These are phyloP conservation scores for Agrotis exclamationis DNA, from an alignment of 2,888 invertebrate species.

Conservation along the genomic window DNA sequence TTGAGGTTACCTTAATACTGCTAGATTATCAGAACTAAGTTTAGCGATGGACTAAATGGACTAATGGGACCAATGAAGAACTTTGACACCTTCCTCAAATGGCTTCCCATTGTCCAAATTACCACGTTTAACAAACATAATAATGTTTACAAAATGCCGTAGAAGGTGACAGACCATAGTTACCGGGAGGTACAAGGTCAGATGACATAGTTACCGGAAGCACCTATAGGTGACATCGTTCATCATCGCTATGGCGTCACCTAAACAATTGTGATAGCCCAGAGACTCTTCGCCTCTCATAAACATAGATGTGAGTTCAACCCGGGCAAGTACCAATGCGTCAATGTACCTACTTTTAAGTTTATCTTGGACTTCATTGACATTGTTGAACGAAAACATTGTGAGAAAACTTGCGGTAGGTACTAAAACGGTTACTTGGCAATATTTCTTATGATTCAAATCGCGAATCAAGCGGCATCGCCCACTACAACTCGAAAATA, in stretches of 20 bases:
- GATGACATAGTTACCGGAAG: neutral
- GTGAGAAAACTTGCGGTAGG: too few relatives aligned
- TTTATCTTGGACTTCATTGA: too few relatives aligned
- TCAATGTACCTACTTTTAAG: too few relatives aligned
- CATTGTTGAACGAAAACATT: too few relatives aligned
- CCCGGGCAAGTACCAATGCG: too few relatives aligned
- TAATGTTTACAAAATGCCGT: neutral
- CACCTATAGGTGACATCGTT: neutral
- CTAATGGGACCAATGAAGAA: neutral
- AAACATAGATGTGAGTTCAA: too few relatives aligned
- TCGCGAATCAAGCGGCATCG: too few relatives aligned
- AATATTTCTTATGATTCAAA: too few relatives aligned
- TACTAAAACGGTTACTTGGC: too few relatives aligned
- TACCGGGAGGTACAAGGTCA: neutral
- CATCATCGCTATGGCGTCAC: neutral
- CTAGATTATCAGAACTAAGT: neutral
- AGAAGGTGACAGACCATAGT: neutral
- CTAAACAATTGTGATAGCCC: neutral
- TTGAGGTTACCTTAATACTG: neutral
- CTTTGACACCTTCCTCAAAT: neutral
- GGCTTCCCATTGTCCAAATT: neutral
- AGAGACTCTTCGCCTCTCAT: too few relatives aligned
- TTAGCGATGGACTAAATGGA: neutral
- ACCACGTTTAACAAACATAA: conserved; percentile 20
- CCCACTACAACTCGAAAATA: too few relatives aligned